Percentiles rank a stretch among this genome's conserved stretches.
These are phyloP conservation scores for Leptobrachium leishanense DNA, from an alignment of 2,113 vertebrate genomes.

Conservation along the genomic window DNA sequence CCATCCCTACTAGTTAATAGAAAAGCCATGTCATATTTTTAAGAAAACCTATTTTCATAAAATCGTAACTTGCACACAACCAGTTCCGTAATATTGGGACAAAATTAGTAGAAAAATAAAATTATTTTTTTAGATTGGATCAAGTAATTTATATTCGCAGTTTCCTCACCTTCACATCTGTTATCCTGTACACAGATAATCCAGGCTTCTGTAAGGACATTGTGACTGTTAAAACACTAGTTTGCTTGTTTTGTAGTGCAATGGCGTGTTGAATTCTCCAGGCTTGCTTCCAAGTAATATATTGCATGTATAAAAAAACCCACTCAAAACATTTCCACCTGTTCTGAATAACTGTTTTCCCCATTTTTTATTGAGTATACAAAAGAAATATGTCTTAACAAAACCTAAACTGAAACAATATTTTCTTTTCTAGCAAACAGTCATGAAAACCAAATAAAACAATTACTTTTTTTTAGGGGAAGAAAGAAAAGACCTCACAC, in stretches of 20 bases:
- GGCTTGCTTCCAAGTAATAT: constrained; percentile 25
- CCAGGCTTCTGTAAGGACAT: constrained; percentile 9
- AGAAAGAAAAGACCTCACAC: constrained; percentile 14
- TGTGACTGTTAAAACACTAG: constrained; percentile 27
- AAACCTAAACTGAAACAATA: constrained; percentile 14
- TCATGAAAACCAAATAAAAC: constrained; percentile 15
- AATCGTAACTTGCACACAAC: no score
- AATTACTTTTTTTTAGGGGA: constrained; percentile 23
- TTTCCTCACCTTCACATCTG: constrained; percentile 36
- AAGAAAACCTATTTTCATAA: no score
- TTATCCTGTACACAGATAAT: constrained; percentile 28
- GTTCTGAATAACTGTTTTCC: constrained; percentile 12
- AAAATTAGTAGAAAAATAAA: background rate
- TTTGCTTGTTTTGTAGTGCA: constrained; percentile 29
- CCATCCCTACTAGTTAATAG: no score
- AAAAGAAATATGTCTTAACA: background rate
- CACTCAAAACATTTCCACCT: constrained; percentile 28
- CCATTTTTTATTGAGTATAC: constrained; percentile 5
- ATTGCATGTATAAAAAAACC: constrained; percentile 18
- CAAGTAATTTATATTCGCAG: background rate
- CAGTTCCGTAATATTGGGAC: no score
- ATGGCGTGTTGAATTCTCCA: constrained; percentile 4
- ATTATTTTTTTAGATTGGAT: constrained; percentile 1
- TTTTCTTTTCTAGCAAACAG: constrained; percentile 13
- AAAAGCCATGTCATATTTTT: no score